A percentile compares a stretch with the other conserved stretches of the same genome.
Conservation (phyloP, 92 coral and sea anemone genomes). For the Paramuricea clavata region DNA sequence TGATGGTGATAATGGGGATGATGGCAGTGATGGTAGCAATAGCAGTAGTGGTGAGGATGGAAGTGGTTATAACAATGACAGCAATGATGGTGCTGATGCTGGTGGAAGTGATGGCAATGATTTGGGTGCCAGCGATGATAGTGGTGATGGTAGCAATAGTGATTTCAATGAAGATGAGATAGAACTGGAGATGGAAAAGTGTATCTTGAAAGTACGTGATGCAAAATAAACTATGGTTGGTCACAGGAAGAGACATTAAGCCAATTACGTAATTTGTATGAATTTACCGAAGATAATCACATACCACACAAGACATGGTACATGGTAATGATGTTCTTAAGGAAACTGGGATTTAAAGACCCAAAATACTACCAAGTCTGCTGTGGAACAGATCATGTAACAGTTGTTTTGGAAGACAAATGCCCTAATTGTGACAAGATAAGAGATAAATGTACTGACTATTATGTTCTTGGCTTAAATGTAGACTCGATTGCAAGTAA, state of each 20-base stretch:
- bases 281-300: not conserved
- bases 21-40: too few species aligned
- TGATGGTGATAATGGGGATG: too few species aligned
- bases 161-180: too few species aligned
- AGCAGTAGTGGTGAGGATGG: too few species aligned
- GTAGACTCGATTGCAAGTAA: not conserved
- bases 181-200: not conserved
- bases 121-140: too few species aligned
- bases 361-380: not conserved
- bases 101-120: too few species aligned
- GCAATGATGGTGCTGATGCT: too few species aligned
- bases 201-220: not conserved
- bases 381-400: not conserved
- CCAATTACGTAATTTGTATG: not conserved
- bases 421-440: constrained; percentile 9
- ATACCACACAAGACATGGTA: constrained; percentile 1
- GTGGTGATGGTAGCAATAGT: too few species aligned
- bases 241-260: constrained; percentile 16
- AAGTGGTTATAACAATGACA: too few species aligned
- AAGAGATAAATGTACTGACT: not conserved
- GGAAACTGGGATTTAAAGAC: not conserved
- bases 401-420: not conserved
- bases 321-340: not conserved
- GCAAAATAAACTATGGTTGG: constrained; percentile 14
- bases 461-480: constrained; percentile 14